A percentile compares a stretch with the other conserved stretches of the same genome.
phyloP scores from a whole-genome alignment of 2,113 vertebrate species.

The Tragelaphus strepsiceros region DNA sequence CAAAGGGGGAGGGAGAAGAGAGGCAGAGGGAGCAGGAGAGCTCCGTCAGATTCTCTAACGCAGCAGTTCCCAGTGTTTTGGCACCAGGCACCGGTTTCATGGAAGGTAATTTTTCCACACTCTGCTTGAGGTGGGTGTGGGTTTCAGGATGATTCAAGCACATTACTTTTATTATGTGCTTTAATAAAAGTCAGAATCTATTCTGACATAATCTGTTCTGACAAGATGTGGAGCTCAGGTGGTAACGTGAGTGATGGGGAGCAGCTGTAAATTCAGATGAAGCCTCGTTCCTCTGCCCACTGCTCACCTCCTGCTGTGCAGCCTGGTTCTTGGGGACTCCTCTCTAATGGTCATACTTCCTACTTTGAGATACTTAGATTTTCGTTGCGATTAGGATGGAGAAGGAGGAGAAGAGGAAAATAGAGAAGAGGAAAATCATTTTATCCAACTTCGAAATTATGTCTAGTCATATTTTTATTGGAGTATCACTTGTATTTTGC shows the following conservation, averaged over 20 bases:
- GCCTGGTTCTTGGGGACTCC: neutral
- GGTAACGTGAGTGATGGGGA: neutral
- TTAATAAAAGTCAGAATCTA: too few species aligned
- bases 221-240: neutral
- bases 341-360: neutral
- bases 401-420: neutral
- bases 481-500: constrained; percentile 14
- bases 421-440: neutral
- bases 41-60: neutral
- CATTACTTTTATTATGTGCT: neutral
- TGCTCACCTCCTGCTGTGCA: neutral
- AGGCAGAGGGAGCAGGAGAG: neutral
- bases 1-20: neutral
- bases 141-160: neutral
- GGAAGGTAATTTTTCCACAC: neutral
- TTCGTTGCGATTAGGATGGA: neutral
- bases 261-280: neutral
- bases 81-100: neutral
- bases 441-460: neutral
- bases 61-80: neutral
- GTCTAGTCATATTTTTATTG: neutral
- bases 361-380: neutral
- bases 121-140: neutral
- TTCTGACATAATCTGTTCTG: neutral
- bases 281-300: neutral